Base-by-base conservation (phyloP, 1,140 invertebrate species). In the Euwallacea fornicatus region DNA sequence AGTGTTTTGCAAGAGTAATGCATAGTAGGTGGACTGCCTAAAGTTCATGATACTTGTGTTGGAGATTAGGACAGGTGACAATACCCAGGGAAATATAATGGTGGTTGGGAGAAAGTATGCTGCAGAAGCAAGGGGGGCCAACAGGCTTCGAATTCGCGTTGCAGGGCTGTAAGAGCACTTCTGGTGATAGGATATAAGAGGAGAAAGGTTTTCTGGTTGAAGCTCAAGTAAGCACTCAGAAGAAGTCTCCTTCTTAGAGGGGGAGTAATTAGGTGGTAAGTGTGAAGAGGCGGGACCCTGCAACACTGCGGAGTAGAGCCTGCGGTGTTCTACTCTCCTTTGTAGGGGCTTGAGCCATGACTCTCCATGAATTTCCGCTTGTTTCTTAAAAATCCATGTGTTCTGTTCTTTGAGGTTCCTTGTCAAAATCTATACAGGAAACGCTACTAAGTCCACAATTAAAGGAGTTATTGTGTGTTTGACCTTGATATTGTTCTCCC, bases 241-340 rank as follows among this genome's bases (percentile, higher is more conserved):
- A 33, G 21, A 33, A 33, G 21, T n/a, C n/a, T n/a, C 21, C 21
- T 33, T 33, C 21, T 33, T 33, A 33, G 21, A 33, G 21, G 21
- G 21, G 4, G 21, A 33, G 21, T 33, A 33, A 10, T 50, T 50
- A 50, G 46, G 9, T 50, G 46, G 46, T 50, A 11, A 13, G 46
- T 50, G 9, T 15, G 11, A 7, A 33, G 42, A 13, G 60, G 67
- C 54, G 59, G 54, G 58, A 9, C 74, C 77, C 70, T 78, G 77
- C 16, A 78, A 47, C 9, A 78, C 77, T 8, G 76, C 77, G 3
- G 77, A 78, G 67, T 78, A 78, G 16, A 77, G 60, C 59, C 76
- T 65, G 21, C 63, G 70, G n/a, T 73, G 44, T 4, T 55, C 15
- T 2, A 4, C 21, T 62, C 42, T 6, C 46, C 6, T 50, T 56